These are phyloP conservation scores for Megamerina dolium DNA, from an alignment of 2,888 invertebrate genomes.

Conservation along the genomic window DNA sequence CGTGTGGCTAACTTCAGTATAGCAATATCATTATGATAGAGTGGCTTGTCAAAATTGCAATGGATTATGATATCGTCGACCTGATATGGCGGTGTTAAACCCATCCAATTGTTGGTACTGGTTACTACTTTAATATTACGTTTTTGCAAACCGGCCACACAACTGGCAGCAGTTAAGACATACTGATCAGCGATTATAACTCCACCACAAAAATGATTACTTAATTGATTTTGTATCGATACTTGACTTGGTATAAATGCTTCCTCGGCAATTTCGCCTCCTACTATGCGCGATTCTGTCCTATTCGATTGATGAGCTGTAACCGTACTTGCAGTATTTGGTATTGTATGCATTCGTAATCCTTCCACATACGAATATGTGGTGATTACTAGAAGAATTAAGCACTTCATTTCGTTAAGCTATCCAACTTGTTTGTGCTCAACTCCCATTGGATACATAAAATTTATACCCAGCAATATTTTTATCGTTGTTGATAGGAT, in stretches of 20 bases:
- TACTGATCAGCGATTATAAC: conserved; percentile 37
- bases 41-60: conserved; percentile 39
- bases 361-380: too few relatives aligned
- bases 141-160: conserved; percentile 35
- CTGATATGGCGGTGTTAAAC: conserved; percentile 29
- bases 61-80: conserved; percentile 34
- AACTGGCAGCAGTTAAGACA: conserved; percentile 44
- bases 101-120: conserved; percentile 39
- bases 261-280: conserved; percentile 28
- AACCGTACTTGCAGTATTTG: too few relatives aligned
- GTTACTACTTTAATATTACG: conserved; percentile 34
- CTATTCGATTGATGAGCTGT: too few relatives aligned
- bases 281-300: conserved; percentile 30
- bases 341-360: too few relatives aligned
- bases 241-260: conserved; percentile 42
- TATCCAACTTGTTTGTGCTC: too few relatives aligned
- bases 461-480: too few relatives aligned
- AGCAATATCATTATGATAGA: conserved; percentile 61
- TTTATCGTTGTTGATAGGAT: too few relatives aligned
- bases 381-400: too few relatives aligned
- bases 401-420: too few relatives aligned
- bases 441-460: too few relatives aligned
- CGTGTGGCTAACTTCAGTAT: conserved; percentile 55
- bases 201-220: conserved; percentile 46
- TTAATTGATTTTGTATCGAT: conserved; percentile 36